Percentiles rank a stretch among this genome's conserved stretches.
These are phyloP conservation scores for Lordiphosa stackelbergi DNA, from an alignment of 1,140 invertebrate species.

Conservation along the genomic window DNA sequence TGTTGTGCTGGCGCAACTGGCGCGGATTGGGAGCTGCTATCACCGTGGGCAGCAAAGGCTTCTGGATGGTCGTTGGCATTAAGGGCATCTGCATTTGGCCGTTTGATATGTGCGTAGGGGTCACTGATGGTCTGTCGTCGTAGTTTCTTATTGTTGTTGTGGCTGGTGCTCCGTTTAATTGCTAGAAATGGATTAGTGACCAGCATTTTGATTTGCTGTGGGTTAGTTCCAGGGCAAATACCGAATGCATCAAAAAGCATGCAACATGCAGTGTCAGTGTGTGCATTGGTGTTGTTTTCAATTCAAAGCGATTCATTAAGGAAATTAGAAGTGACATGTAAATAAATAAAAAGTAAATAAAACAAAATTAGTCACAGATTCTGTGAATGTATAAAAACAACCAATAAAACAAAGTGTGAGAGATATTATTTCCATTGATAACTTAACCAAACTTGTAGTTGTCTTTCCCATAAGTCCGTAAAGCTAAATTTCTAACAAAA, in stretches of 20 bases:
- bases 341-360: conserved; percentile 20
- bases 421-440: too few species aligned
- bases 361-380: conserved; percentile 7
- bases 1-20: conserved; percentile 32
- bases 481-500: too few species aligned
- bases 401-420: too few species aligned
- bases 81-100: conserved; percentile 37
- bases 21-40: conserved; percentile 37
- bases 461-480: too few species aligned
- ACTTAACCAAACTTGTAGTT: too few species aligned
- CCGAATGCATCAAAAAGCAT: conserved; percentile 8
- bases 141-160: conserved; percentile 46
- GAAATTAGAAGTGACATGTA: conserved; percentile 18
- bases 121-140: conserved; percentile 70
- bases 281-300: conserved; percentile 29
- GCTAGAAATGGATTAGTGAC: conserved; percentile 71
- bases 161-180: conserved; percentile 40
- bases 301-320: background rate
- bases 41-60: conserved; percentile 26
- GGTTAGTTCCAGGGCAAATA: conserved; percentile 35
- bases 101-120: conserved; percentile 67
- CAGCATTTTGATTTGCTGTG: conserved; percentile 47
- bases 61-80: conserved; percentile 33
- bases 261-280: conserved; percentile 16
- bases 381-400: too few species aligned